Evolutionary conservation across 2,113 vertebrate species (phyloP), one percentile per base, ranked within the genome.

Genomic region (Pachyramphus minor): DNA sequence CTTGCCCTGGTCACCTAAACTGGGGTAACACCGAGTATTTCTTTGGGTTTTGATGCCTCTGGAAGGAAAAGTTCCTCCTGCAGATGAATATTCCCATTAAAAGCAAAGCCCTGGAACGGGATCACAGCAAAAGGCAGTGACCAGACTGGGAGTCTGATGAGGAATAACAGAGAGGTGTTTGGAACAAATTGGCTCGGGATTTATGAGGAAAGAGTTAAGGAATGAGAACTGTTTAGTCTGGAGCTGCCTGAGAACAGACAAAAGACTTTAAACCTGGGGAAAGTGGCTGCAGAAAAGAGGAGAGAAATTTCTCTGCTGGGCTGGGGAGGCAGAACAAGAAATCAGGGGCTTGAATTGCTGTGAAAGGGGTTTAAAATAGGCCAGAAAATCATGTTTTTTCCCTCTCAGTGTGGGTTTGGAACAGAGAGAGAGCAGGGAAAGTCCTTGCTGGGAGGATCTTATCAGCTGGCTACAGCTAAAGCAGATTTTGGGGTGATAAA

Each of bases 191-290:
- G 44, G 7, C 63, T 39, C 5, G 39, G 50, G 58, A 58, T 96
- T 94, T 69, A 21, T 62, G 37, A 45, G 31, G 44, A 33, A 52
- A 58, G 56, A 60, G 14, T 19, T 8, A 85, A 95, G 66, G 75
- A 94, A 42, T 76, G 63, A 31, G 88, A 64, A 33, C 2, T 80
- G 71, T 90, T 95, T 66, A 69, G 66, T 93, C 71, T 93, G 52
- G 44, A 88, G 27, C 28, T 85, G 25, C 62, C 78, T 21, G 31
- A 58, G 44, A 27, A 53, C 23, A 47, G 62, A 78, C 16, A 21
- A 12, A 68, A 69, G 39, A 8, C 53, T 89, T 76, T 4, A 44
- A 64, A 89, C 2, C 6, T 27, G 13, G 24, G 27, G 37, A 52
- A n/a, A 87, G 49, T 33, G 64, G 52, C 63, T 67, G 69, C 55